Conservation (phyloP, 2,888 invertebrate species). For the Ormyrus thymus region DNA sequence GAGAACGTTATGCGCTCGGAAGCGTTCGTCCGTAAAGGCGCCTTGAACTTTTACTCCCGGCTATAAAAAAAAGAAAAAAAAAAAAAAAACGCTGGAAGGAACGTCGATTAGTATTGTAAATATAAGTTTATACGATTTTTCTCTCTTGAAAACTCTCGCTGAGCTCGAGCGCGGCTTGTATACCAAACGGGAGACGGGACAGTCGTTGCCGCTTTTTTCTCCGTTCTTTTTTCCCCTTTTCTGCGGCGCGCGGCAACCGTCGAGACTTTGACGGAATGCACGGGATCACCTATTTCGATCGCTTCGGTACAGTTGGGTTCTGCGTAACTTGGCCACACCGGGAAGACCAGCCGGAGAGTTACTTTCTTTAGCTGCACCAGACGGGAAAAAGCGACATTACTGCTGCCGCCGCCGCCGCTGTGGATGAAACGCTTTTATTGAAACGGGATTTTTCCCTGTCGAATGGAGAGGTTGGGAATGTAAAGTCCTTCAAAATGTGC, state of each 20-base stretch:
- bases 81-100: too few species aligned
- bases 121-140: conserved; percentile 17
- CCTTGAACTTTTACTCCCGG: neutral
- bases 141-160: conserved; percentile 49
- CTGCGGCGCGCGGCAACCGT: neutral
- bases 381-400: neutral
- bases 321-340: conserved; percentile 33
- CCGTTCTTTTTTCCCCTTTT: conserved; percentile 3
- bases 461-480: too few species aligned
- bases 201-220: neutral
- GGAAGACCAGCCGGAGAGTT: conserved; percentile 32
- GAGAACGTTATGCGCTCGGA: neutral
- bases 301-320: conserved; percentile 54
- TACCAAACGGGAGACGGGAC: neutral
- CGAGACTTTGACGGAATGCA: conserved; percentile 47
- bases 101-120: conserved; percentile 8
- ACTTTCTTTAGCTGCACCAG: conserved; percentile 44
- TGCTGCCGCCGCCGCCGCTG: too few species aligned
- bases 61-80: too few species aligned
- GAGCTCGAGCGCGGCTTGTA: neutral
- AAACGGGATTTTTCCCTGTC: too few species aligned
- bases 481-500: too few species aligned
- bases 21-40: neutral
- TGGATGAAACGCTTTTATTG: too few species aligned
- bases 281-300: conserved; percentile 55